Evolutionary conservation across 92 coral and sea anemone genomes (phyloP), one percentile per base, ranked within the genome.

Genomic region (Palythoa caribaeorum): DNA sequence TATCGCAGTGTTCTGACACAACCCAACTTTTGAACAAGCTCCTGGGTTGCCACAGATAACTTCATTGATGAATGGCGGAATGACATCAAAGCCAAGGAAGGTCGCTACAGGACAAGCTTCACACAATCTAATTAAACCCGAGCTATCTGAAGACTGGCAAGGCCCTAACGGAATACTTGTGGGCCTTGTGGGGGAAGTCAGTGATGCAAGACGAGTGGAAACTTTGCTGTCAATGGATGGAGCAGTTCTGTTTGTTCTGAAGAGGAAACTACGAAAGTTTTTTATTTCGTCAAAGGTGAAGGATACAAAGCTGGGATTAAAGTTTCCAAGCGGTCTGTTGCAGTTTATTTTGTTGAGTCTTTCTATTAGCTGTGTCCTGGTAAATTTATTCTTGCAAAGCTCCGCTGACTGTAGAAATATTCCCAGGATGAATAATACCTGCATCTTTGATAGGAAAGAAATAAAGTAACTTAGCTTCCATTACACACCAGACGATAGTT

Each of bases 101-200:
- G 80, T 84, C 52, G 88, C 71, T 15, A 84, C 78, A 2, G 78
- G 80, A 72, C 79, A 74, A 2, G 80, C 79, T n/a, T 84, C 85
- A 28, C 80, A 76, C 59, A 69, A 66, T 63, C 70, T 60, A 81
- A 53, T 68, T 5, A 80, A 80, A 2, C 73, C 75, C 6, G 81
- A 77, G 55, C 54, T 28, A 65, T 63, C 85, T 12, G 85, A 65
- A 54, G 74, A 17, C n/a, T 39, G 55, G 16, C 85, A 80, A 1
- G 74, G 60, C 0, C 60, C 75, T 0, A 1, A 6, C 6, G 47
- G 35, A 9, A 39, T 16, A 16, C n/a, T 62, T 10, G n/a, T 3
- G 14, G 55, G 73, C 15, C 2, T 5, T 38, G 28, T 16, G 9
- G 60, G 59, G 11, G 73, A 17, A 15, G 3, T 20, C 44, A 17